Evolutionary conservation across 2,888 invertebrate species (phyloP), one percentile per base, ranked within the genome.

Genomic region (Hypercompe scribonia): DNA sequence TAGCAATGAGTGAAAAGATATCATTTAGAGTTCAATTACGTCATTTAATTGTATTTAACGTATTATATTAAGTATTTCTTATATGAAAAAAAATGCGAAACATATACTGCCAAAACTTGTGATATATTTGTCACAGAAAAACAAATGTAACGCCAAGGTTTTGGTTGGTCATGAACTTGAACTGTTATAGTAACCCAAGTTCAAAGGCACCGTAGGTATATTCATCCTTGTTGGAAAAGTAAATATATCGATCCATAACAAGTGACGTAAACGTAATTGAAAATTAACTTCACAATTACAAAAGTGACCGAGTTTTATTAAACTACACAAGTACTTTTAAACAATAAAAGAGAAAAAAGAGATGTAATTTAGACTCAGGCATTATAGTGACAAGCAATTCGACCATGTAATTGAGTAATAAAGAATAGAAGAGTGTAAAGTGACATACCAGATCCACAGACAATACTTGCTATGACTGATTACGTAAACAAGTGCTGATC

Each of bases 181-280:
- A 68, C 67, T n/a, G 33, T 67, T 67, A 11, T 67, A 33, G 33
- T 50, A n/a, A 54, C 21, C 54, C 54, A n/a, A 24, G 54, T 28
- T 54, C n/a, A 11, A 24, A 7, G 15, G 15, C 15, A 61, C 7
- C 46, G 34, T 2, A 34, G 54, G 11, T n/a, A 68, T 54, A 54
- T 67, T 67, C n/a, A 34, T 68, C 54, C 34, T 54, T 68, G 50
- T 54, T 34, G 5, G 24, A 54, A 68, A 46, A n/a, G 28, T 54
- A 34, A 54, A 68, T n/a, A 50, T 31, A 33, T 3, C 46, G 21
- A 67, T 67, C 66, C 42, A 46, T 50, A 67, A 24, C 36, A 5
- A 13, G 28, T 61, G 1, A n/a, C 36, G 64, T 3, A 65, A 50
- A 50, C 50, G 11, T 54, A 11, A n/a, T 10, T n/a, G 50, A n/a